Conservation (phyloP, 1,140 invertebrate species). For the Pogonomyrmex barbatus region DNA sequence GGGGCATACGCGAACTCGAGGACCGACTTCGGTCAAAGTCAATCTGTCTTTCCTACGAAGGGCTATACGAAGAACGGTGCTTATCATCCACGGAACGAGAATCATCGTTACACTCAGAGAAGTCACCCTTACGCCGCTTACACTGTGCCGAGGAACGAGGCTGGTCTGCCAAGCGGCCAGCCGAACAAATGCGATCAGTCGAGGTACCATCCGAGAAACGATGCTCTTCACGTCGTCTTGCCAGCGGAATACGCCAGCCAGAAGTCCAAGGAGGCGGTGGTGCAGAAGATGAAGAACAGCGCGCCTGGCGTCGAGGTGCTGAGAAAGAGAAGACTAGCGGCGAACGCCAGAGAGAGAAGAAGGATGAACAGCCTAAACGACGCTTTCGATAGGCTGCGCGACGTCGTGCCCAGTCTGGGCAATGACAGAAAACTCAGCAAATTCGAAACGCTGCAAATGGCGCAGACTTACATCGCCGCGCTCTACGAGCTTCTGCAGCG, state of each 20-base stretch:
- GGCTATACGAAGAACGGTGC: constrained; percentile 68
- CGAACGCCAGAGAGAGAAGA: constrained; percentile 92
- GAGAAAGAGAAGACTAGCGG: constrained; percentile 92
- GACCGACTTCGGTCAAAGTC: constrained; percentile 64
- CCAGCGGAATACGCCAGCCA: constrained; percentile 69
- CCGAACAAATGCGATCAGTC: constrained; percentile 58
- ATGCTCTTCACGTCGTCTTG: constrained; percentile 51
- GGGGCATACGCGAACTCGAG: constrained; percentile 46
- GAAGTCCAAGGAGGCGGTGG: constrained; percentile 73
- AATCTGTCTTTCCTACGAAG: constrained; percentile 53
- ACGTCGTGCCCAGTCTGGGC: constrained; percentile 92
- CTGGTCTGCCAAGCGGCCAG: constrained; percentile 30
- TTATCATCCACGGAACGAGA: constrained; percentile 72
- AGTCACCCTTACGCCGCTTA: constrained; percentile 67
- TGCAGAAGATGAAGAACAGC: constrained; percentile 81
- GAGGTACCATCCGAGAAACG: constrained; percentile 69
- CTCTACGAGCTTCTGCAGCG: constrained; percentile 88
- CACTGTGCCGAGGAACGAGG: constrained; percentile 68
- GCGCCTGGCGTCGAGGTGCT: constrained; percentile 88
- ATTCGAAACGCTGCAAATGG: constrained; percentile 96
- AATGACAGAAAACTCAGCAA: constrained; percentile 94
- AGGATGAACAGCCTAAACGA: constrained; percentile 94
- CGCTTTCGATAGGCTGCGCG: constrained; percentile 92
- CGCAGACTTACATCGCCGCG: constrained; percentile 94
- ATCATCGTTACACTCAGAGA: constrained; percentile 60